These are phyloP conservation scores for Pollenia griseotomentosa DNA, from an alignment of 2,888 invertebrate species.

Conservation along the genomic window DNA sequence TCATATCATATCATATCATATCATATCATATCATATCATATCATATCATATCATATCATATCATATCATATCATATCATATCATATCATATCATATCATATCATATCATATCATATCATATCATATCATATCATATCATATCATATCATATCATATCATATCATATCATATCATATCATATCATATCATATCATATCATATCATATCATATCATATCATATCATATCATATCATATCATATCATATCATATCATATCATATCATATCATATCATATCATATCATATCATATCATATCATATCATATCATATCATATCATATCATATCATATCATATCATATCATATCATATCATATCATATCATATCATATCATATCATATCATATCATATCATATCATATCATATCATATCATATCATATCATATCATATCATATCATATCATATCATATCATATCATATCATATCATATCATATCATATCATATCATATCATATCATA, in stretches of 20 bases:
- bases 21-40: slow-evolving; percentile 39
- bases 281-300: slow-evolving; percentile 17
- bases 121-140: slow-evolving; percentile 37
- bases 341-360: slow-evolving; percentile 17
- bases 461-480: slow-evolving; percentile 17
- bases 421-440: slow-evolving; percentile 14
- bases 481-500: slow-evolving; percentile 17
- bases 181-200: slow-evolving; percentile 29
- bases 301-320: slow-evolving; percentile 17
- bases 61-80: slow-evolving; percentile 40
- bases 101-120: slow-evolving; percentile 35
- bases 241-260: slow-evolving; percentile 17
- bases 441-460: slow-evolving; percentile 17
- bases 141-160: slow-evolving; percentile 34
- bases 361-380: slow-evolving; percentile 17
- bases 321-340: slow-evolving; percentile 17
- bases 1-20: too few species aligned
- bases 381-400: slow-evolving; percentile 17
- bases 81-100: slow-evolving; percentile 37
- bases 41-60: slow-evolving; percentile 40
- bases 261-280: slow-evolving; percentile 17
- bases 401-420: slow-evolving; percentile 17
- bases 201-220: slow-evolving; percentile 26
- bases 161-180: slow-evolving; percentile 38
- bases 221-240: slow-evolving; percentile 27